Evolutionary conservation across 2,888 invertebrate genomes (phyloP), one percentile per base, ranked within the genome.

Genomic region (Sinopyrophorus schimmeli): DNA sequence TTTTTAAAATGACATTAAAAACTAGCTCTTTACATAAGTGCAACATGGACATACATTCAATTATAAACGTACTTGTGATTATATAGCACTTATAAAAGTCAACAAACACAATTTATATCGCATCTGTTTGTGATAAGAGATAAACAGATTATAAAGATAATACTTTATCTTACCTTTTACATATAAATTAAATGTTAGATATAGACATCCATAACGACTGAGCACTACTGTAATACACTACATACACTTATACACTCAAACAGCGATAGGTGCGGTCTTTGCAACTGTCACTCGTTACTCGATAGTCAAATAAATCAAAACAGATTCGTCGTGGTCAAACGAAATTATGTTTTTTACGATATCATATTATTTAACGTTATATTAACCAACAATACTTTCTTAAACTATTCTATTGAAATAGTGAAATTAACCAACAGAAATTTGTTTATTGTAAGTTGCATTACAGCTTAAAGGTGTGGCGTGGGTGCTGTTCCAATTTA

Each of bases 201-300:
- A 66, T 65, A 64, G 57, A 61, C 65, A 66, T 61, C 68, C 67
- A 69, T 70, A 68, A 68, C 37, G 37, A 48, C 37, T 47, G 69
- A 65, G 64, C 64, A 64, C 59, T 55, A 57, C 43, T 55, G 60
- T 65, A 65, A 65, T 66, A 64, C 61, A 60, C 66, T 63, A 70
- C 61, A 59, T 58, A 55, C 58, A 60, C 58, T n/a, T n/a, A n/a
- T n/a, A n/a, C n/a, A n/a, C n/a, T n/a, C n/a, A n/a, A 62, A 67
- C 64, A 63, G 63, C 60, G 63, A 68, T 68, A 71, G 71, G 71
- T 70, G 71, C 70, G 71, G 71, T 67, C 64, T 61, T 58, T 59
- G 54, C 54, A 57, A 56, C 61, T 56, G 61, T 57, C 54, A 58
- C 49, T 54, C 40, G 38, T 42, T 39, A 51, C 35, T 42, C 21